A percentile compares a stretch with the other conserved stretches of the same genome.
phyloP scores from a whole-genome alignment of 2,113 vertebrate species.

The Carassius carassius region DNA sequence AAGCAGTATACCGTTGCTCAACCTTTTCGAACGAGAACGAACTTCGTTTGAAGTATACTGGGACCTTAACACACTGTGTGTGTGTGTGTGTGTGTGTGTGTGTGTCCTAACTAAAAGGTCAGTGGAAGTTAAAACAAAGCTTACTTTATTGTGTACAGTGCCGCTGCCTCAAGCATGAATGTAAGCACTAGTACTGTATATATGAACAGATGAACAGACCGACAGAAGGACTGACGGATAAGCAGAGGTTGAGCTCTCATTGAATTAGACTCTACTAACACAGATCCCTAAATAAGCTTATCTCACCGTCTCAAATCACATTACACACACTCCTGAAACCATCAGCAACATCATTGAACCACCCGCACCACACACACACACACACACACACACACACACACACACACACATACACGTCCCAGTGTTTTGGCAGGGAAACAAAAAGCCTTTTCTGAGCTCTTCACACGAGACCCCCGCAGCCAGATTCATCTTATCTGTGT shows the following conservation, averaged over 20 bases:
- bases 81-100: not conserved
- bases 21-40: no score
- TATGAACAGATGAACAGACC: not conserved
- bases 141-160: no score
- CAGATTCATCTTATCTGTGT: constrained; percentile 58
- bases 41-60: no score
- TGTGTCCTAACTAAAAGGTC: not conserved
- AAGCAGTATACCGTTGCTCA: no score
- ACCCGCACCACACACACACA: constrained; percentile 50
- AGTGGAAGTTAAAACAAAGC: no score
- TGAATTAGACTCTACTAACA: constrained; percentile 68
- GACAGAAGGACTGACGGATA: constrained; percentile 22
- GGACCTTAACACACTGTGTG: no score
- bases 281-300: constrained; percentile 73
- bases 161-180: not conserved
- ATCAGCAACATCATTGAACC: not conserved
- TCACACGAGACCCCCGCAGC: constrained; percentile 57
- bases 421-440: constrained; percentile 52
- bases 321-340: constrained; percentile 63
- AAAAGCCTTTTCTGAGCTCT: constrained; percentile 52
- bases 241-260: constrained; percentile 74
- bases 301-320: constrained; percentile 76
- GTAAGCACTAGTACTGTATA: not conserved
- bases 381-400: constrained; percentile 30
- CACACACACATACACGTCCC: not conserved